Base-by-base conservation (phyloP, 2,113 vertebrate genomes). In the Oryzias woworae region DNA sequence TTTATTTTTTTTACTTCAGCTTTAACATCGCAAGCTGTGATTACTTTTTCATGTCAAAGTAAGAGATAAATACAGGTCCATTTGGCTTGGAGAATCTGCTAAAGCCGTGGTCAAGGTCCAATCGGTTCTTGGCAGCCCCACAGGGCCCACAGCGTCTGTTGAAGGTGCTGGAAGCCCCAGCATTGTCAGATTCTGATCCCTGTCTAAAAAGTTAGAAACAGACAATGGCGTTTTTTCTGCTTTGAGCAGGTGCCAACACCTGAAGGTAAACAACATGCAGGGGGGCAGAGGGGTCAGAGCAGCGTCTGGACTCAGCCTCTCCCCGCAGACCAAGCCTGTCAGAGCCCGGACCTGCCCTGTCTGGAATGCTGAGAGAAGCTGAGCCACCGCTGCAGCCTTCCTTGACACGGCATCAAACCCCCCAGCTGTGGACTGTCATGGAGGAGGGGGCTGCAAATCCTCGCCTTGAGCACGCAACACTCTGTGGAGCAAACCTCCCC, bases 41-140 rank as follows among this genome's bases (percentile, higher is more conserved):
- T 85, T 73, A 68, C 61, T 73, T 66, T 63, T 69, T 66, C 53
- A 41, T 60, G 60, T 68, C 50, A 43, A 45, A 60, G 31, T 64
- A 58, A 73, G 56, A 64, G 52, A 73, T 46, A 49, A 69, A 72
- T 51, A 57, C 71, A 63, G 84, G 78, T 88, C 78, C 81, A 82
- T 87, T 72, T 88, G 89, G 80, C 85, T 87, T 53, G 67, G 20
- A 84, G 83, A 88, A 75, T 78, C 75, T 87, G 82, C 82, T 85
- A 80, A 79, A 84, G 88, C 69, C 75, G 54, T 80, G 85, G 87
- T 82, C 78, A 86, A 91, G 88, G 76, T 82, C 77, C 90, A 90
- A 91, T 72, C 72, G 57, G 73, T 83, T 75, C 57, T 77, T 89
- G 91, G 80, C 85, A 89, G 71, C 75, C 85, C 79, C 83, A 64